Conservation (phyloP, 2,888 invertebrate genomes). For the Chydorus sphaericus region DNA sequence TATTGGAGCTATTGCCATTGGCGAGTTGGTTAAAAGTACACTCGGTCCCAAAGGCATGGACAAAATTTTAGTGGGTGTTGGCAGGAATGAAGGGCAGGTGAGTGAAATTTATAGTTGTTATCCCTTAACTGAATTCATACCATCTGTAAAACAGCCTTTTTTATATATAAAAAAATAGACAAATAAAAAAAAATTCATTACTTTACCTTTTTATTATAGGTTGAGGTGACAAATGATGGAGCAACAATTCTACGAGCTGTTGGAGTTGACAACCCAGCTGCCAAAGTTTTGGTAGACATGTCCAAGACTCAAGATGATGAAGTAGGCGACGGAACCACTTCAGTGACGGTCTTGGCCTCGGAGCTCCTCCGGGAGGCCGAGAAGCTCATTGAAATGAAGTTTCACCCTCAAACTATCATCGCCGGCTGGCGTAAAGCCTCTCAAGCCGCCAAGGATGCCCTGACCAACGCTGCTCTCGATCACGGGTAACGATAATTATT, state of each 20-base stretch:
- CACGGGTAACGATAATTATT: constrained; percentile 52
- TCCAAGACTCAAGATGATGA: constrained; percentile 97
- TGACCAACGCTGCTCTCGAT: constrained; percentile 62
- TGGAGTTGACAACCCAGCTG: constrained; percentile 97
- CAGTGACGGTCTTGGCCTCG: constrained; percentile 88
- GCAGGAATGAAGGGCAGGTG: constrained; percentile 44
- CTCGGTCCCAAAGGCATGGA: constrained; percentile 99
- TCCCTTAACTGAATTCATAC: neutral
- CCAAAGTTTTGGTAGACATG: constrained; percentile 97
- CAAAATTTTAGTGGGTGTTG: constrained; percentile 67
- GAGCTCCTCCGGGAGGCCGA: constrained; percentile 93
- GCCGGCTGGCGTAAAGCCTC: constrained; percentile 86
- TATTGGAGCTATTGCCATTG: constrained; percentile 96
- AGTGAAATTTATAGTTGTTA: neutral
- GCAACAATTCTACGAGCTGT: constrained; percentile 93
- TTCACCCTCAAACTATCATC: constrained; percentile 97
- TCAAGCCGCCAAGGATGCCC: constrained; percentile 65
- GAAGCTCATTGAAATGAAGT: constrained; percentile 75
- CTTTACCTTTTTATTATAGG: constrained; percentile 27
- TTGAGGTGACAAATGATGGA: constrained; percentile 97
- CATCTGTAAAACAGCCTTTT: neutral
- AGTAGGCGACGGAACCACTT: constrained; percentile 99
- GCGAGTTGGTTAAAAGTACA: constrained; percentile 94
- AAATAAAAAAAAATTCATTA: neutral
- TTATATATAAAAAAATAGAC: no score